phyloP scores from a whole-genome alignment of 2,888 invertebrate species.

The Ernsta delagoae region DNA sequence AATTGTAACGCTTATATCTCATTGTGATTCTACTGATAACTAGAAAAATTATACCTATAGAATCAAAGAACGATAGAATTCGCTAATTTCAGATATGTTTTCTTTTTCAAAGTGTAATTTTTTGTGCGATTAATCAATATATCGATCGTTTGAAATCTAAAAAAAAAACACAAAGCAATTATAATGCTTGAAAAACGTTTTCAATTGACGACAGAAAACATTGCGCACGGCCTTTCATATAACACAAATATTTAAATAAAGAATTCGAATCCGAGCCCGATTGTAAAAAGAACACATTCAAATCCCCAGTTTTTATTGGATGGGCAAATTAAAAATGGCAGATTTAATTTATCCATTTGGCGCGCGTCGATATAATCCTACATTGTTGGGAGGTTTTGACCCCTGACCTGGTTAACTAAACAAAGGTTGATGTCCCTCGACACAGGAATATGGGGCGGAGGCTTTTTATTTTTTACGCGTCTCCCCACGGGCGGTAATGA shows the following conservation, averaged over 20 bases:
- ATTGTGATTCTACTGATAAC: too few species aligned
- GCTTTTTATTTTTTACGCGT: constrained; percentile 7
- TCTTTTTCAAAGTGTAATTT: too few species aligned
- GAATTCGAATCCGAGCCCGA: constrained; percentile 12
- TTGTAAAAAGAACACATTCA: constrained; percentile 27
- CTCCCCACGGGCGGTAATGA: constrained; percentile 7
- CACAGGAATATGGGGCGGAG: constrained; percentile 13
- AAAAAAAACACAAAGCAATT: too few species aligned
- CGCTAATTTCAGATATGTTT: too few species aligned
- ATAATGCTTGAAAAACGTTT: not conserved
- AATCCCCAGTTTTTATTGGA: constrained; percentile 29
- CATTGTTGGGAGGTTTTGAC: constrained; percentile 39
- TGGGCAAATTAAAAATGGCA: constrained; percentile 32
- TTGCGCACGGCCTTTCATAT: not conserved
- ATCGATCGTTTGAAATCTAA: too few species aligned
- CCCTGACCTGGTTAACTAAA: constrained; percentile 55
- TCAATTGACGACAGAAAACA: not conserved
- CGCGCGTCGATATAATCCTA: constrained; percentile 27
- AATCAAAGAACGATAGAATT: too few species aligned
- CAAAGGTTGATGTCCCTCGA: constrained; percentile 48
- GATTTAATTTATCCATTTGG: constrained; percentile 37
- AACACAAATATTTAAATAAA: constrained; percentile 18
- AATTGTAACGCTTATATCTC: too few species aligned
- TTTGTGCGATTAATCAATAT: too few species aligned
- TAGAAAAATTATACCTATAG: too few species aligned